Percentiles rank a stretch among this genome's conserved stretches.
phyloP scores from a whole-genome alignment of 23 tunicate species.

The Oikopleura dioica region DNA sequence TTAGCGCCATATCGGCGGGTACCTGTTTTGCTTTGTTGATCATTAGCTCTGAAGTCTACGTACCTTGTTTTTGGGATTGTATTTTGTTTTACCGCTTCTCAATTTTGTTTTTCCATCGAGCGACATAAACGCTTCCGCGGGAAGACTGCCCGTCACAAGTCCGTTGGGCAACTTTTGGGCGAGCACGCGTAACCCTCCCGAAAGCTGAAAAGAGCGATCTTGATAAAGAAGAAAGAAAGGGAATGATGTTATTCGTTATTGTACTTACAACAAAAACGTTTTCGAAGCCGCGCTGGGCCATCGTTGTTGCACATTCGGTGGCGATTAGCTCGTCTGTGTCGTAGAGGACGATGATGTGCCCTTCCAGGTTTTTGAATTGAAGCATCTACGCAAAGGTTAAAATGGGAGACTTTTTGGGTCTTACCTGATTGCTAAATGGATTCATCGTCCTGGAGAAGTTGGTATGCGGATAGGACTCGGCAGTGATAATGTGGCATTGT shows the following conservation, averaged over 20 bases:
- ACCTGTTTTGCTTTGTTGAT: no score
- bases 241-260: background rate
- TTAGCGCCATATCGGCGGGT: background rate
- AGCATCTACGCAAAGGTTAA: background rate
- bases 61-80: background rate
- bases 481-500: conserved; percentile 36
- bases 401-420: background rate
- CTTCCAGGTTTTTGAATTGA: conserved; percentile 37
- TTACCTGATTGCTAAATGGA: background rate
- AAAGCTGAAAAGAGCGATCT: background rate
- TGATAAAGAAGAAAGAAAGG: background rate
- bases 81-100: background rate
- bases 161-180: conserved; percentile 77
- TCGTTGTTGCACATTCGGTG: conserved; percentile 63
- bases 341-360: conserved; percentile 56
- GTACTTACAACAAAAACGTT: conserved; percentile 71
- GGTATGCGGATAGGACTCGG: background rate
- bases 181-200: conserved; percentile 50
- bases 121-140: background rate
- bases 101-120: background rate
- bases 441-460: background rate
- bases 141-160: conserved; percentile 48
- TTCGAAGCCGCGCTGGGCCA: conserved; percentile 89
- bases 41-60: no score
- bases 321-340: conserved; percentile 67